Base-by-base conservation (phyloP, 2,113 vertebrate genomes). In the Dasyornis broadbenti region DNA sequence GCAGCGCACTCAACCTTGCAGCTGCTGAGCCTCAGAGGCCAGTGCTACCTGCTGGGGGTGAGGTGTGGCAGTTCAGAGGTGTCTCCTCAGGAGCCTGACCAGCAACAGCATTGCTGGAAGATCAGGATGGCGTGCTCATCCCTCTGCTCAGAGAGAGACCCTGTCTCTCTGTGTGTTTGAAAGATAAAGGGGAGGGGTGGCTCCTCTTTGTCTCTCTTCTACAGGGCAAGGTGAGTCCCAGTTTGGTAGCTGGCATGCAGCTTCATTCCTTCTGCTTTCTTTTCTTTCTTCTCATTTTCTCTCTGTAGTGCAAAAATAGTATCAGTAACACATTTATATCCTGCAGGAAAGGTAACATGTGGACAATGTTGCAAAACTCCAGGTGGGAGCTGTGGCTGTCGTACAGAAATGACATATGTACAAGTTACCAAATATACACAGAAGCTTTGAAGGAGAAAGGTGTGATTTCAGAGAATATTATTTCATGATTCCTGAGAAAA, bases 351-450 rank as follows among this genome's bases (percentile, higher is more conserved):
- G 96, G 97, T 97, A 98, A 98, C 98, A 98, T 97, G 98, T 97
- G 96, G 97, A 98, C 97, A 98, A 97, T 98, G 97, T 98, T 98
- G 97, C 93, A 96, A 98, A 98, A 98, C 98, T 98, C 97, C 98
- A 98, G 98, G 98, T 98, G 98, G 97, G 97, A 98, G 97, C 97
- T 98, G 97, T 98, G 98, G 96, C 98, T 98, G 97, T 97, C n/a
- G 60, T 97, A 97, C 98, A 97, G 95, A 98, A 98, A 96, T 98
- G 98, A 97, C 98, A 98, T 98, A 98, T 98, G 98, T 98, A 98
- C 97, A 97, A 97, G 95, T 97, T 98, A 97, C 96, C 97, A 97
- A 98, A 98, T 98, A 98, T 94, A 98, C 96, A 97, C 97, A 97
- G 95, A 97, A 97, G 91, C 94, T 97, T 97, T 97, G 97, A 98